Evolutionary conservation across 2,888 invertebrate species (phyloP).

Genomic region (Synergus japonicus): DNA sequence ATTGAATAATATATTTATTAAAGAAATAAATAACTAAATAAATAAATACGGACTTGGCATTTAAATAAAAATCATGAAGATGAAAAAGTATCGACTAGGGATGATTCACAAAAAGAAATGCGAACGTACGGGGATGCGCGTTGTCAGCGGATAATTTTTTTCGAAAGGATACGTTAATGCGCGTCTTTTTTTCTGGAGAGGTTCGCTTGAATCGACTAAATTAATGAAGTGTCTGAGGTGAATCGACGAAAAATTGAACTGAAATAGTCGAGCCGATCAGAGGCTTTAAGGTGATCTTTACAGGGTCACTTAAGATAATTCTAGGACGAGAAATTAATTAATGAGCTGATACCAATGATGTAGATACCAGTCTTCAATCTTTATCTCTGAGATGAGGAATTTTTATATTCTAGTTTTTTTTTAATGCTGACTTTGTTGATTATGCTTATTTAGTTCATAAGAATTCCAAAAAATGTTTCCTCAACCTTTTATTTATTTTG

Average conservation of each 20-base stretch:
- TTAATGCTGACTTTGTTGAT: neutral
- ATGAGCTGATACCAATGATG: slow-evolving; percentile 38
- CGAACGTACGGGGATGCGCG: slow-evolving; percentile 33
- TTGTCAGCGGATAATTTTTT: neutral
- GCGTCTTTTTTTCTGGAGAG: neutral
- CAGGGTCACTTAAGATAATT: slow-evolving; percentile 15
- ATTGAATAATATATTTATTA: slow-evolving; percentile 31
- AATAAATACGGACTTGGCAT: slow-evolving; percentile 25
- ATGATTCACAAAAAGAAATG: neutral
- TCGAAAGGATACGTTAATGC: neutral
- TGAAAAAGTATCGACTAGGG: slow-evolving; percentile 1
- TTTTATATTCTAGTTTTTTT: neutral
- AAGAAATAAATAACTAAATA: slow-evolving; percentile 4
- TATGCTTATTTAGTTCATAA: neutral
- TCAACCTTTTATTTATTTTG: neutral
- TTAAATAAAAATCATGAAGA: neutral
- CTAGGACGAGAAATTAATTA: slow-evolving; percentile 1
- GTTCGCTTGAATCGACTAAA: slow-evolving; percentile 22
- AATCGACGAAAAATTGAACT: neutral
- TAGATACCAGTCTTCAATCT: slow-evolving; percentile 17
- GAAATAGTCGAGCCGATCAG: neutral
- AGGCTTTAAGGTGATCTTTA: neutral
- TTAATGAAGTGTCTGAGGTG: slow-evolving; percentile 3
- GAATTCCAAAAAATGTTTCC: neutral
- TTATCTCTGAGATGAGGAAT: slow-evolving; percentile 17